phyloP scores from a whole-genome alignment of 30 jellyfish, hydroid and myxozoan genomes.

The Morbakka virulenta region DNA sequence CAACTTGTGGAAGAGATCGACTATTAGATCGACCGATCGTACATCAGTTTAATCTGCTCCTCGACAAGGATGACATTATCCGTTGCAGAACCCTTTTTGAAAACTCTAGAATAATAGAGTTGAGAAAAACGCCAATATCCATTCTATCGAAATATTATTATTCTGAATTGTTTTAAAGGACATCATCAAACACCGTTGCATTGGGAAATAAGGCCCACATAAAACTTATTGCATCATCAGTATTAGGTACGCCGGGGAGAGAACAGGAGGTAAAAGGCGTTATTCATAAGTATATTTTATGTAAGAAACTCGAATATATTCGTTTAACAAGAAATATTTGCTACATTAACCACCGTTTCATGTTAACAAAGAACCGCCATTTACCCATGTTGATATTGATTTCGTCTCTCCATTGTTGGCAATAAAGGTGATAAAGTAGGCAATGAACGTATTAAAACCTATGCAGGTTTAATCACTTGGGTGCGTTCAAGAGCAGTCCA shows the following conservation, averaged over 20 bases:
- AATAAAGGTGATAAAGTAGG: too few relatives aligned
- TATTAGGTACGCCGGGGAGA: constrained; percentile 70
- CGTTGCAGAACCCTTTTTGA: constrained; percentile 25
- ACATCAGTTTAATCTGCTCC: constrained; percentile 26
- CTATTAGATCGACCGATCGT: constrained; percentile 31
- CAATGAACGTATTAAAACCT: too few relatives aligned
- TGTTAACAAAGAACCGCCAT: constrained; percentile 59
- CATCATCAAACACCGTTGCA: constrained; percentile 56
- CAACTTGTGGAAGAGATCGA: constrained; percentile 23
- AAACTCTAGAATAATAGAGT: constrained; percentile 26
- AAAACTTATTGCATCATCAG: constrained; percentile 33
- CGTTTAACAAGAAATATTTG: constrained; percentile 29
- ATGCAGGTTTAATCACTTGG: constrained; percentile 56
- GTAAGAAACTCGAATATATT: constrained; percentile 46
- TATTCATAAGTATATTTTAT: constrained; percentile 17
- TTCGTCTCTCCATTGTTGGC: constrained; percentile 48
- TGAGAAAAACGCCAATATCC: constrained; percentile 44
- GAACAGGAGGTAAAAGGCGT: constrained; percentile 36
- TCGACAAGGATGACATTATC: constrained; percentile 29
- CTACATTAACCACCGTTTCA: constrained; percentile 31
- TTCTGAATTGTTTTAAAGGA: constrained; percentile 15
- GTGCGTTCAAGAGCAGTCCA: constrained; percentile 50
- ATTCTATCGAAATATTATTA: constrained; percentile 33
- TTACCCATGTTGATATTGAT: constrained; percentile 47
- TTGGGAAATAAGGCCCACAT: constrained; percentile 41